Evolutionary conservation across 2,113 vertebrate species (phyloP).

Genomic region (Struthio camelus): DNA sequence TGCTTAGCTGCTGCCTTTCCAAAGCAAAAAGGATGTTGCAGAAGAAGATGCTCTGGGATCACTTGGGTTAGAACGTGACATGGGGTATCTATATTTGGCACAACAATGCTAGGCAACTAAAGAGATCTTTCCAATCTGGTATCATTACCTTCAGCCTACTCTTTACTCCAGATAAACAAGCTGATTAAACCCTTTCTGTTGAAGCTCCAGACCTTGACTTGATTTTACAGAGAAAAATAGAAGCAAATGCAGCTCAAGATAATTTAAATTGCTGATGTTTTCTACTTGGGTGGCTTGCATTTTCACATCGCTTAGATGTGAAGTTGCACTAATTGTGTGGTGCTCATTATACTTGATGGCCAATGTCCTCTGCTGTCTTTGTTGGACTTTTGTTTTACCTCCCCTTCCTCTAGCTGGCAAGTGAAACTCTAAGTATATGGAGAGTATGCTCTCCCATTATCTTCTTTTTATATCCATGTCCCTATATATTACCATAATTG

Average conservation of each 20-base stretch:
- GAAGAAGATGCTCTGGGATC: background rate
- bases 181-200: background rate
- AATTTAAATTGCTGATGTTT: background rate
- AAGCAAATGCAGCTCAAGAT: background rate
- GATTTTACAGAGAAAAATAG: background rate
- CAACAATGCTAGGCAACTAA: slow-evolving; percentile 19
- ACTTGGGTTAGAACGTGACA: background rate
- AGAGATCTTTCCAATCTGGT: background rate
- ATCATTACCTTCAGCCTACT: background rate
- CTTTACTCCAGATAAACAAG: background rate
- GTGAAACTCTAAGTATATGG: background rate
- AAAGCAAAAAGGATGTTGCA: background rate
- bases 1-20: background rate
- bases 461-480: slow-evolving; percentile 9
- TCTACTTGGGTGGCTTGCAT: background rate
- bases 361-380: background rate
- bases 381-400: background rate
- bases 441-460: background rate
- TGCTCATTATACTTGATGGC: background rate
- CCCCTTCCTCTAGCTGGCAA: background rate
- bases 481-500: slow-evolving; percentile 32
- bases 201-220: background rate
- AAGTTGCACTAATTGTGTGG: background rate
- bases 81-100: slow-evolving; percentile 8
- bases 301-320: background rate